phyloP scores from a whole-genome alignment of 2,113 vertebrate genomes.

The Chloropsis hardwickii region DNA sequence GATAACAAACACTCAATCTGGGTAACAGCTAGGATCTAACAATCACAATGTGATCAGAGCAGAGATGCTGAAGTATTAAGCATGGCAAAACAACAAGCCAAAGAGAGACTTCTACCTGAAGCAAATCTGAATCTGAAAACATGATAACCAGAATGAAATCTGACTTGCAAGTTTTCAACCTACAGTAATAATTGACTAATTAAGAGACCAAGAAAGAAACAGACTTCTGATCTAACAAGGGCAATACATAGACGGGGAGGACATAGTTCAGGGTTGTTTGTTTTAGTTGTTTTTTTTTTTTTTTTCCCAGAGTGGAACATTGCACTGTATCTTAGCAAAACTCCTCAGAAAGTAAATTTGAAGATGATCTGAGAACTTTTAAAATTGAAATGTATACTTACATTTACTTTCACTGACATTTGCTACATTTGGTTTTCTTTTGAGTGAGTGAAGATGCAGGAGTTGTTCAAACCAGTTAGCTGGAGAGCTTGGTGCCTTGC shows the following conservation, averaged over 20 bases:
- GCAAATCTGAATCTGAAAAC: neutral
- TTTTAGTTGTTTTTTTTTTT: neutral
- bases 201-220: neutral
- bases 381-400: neutral
- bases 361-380: neutral
- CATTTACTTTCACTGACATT: neutral
- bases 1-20: neutral
- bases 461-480: neutral
- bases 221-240: neutral
- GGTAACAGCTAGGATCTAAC: slow-evolving; percentile 1
- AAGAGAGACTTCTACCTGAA: neutral
- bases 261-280: neutral
- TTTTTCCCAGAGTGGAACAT: neutral
- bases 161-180: neutral
- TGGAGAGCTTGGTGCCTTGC: neutral
- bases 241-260: neutral
- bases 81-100: neutral
- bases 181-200: neutral
- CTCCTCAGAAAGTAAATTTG: neutral
- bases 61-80: slow-evolving; percentile 4
- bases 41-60: neutral
- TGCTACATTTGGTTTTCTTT: neutral
- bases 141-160: neutral
- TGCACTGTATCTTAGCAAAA: neutral
- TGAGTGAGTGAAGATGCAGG: neutral